Evolutionary conservation across 2,888 invertebrate genomes (phyloP).

Genomic region (Odontocolon sp.): DNA sequence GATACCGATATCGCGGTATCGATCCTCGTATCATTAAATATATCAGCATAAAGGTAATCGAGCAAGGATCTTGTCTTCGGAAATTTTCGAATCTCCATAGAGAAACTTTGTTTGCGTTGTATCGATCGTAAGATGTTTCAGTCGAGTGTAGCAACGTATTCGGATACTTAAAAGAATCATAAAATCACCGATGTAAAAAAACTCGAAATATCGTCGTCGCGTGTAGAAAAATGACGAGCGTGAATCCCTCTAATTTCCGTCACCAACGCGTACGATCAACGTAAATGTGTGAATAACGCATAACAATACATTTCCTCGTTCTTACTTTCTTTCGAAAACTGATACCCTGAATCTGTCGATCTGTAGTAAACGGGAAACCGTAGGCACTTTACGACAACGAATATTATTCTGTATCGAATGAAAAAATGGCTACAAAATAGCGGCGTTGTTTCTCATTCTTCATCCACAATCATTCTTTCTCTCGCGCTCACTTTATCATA

Average conservation of each 20-base stretch:
- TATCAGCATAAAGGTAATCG: conserved; percentile 1
- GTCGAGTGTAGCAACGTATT: conserved; percentile 31
- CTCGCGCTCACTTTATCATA: conserved; percentile 10
- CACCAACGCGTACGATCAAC: neutral
- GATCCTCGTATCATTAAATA: neutral
- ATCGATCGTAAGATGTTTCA: conserved; percentile 6
- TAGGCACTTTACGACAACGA: conserved; percentile 63
- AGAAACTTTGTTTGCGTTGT: neutral
- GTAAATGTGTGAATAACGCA: neutral
- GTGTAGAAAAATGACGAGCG: conserved; percentile 41
- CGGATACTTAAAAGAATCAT: conserved; percentile 25
- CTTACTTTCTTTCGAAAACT: conserved; percentile 8
- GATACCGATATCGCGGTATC: conserved; percentile 1
- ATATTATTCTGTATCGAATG: conserved; percentile 49
- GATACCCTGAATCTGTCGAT: conserved; percentile 38
- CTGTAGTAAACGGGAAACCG: conserved; percentile 56
- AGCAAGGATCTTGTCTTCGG: neutral
- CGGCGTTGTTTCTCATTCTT: conserved; percentile 30
- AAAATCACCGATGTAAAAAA: conserved; percentile 44
- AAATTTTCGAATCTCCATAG: neutral
- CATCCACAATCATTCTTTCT: neutral
- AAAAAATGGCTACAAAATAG: conserved; percentile 52
- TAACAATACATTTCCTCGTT: neutral
- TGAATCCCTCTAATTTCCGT: neutral
- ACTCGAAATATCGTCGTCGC: conserved; percentile 37